A percentile compares a stretch with the other conserved stretches of the same genome.
These are phyloP conservation scores for Chiloscyllium punctatum DNA, from an alignment of 2,797 vertebrate genomes.

Conservation along the genomic window DNA sequence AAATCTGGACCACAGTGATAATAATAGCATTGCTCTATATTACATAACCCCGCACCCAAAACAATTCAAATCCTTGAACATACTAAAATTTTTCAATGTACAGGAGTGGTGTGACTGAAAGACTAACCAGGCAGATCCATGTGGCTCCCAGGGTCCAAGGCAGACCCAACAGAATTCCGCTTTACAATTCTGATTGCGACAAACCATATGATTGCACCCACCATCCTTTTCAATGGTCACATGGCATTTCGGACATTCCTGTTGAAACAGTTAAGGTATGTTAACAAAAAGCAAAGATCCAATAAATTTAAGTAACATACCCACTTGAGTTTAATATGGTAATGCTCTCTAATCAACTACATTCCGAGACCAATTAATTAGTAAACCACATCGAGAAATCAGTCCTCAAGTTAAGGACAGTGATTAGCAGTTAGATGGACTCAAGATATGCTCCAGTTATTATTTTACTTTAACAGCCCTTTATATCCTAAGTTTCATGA, in stretches of 20 bases:
- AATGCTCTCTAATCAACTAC: neutral
- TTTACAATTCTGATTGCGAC: constrained; percentile 99
- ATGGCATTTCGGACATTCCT: constrained; percentile 99
- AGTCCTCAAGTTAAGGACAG: neutral
- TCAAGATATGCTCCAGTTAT: neutral
- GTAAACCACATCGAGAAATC: neutral
- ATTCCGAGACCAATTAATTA: neutral
- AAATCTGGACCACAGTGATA: neutral
- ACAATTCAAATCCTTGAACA: neutral
- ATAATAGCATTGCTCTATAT: neutral
- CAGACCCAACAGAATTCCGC: constrained; percentile 99
- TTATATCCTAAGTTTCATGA: neutral
- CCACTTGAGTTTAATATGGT: neutral
- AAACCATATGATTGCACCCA: constrained; percentile 99
- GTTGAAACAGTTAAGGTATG: constrained; percentile 41
- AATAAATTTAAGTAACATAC: neutral
- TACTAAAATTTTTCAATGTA: neutral
- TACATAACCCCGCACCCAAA: neutral
- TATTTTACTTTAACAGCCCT: constrained; percentile 15
- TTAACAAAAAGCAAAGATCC: neutral
- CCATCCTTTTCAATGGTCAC: constrained; percentile 99
- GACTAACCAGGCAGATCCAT: constrained; percentile 95
- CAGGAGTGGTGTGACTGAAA: constrained; percentile 9
- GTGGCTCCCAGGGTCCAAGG: constrained; percentile 97
- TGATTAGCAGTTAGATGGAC: neutral